Conservation (phyloP, 2,888 invertebrate species). For the Tortrix viridana region DNA sequence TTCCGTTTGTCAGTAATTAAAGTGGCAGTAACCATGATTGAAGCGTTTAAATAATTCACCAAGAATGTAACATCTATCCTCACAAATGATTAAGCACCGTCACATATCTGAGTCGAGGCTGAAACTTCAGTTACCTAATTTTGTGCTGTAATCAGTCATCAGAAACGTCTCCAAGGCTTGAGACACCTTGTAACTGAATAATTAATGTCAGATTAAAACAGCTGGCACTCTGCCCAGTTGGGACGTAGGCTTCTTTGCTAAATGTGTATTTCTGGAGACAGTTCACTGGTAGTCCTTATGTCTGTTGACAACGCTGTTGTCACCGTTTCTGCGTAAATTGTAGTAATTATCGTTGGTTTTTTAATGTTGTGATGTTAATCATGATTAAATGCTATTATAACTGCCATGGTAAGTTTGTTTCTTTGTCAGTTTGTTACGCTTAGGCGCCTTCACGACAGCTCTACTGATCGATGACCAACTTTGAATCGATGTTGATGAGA, state of each 20-base stretch:
- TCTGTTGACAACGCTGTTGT: slow-evolving; percentile 3
- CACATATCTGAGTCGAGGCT: slow-evolving; percentile 10
- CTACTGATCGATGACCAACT: too few species aligned
- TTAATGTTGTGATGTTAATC: not conserved
- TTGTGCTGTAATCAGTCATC: slow-evolving; percentile 30
- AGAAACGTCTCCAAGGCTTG: slow-evolving; percentile 6
- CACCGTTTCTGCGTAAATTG: not conserved
- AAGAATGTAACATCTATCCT: slow-evolving; percentile 19
- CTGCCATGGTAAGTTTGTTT: too few species aligned
- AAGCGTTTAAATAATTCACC: not conserved
- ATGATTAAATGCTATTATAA: too few species aligned
- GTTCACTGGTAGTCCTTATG: not conserved
- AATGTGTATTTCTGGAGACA: slow-evolving; percentile 11
- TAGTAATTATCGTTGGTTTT: not conserved
- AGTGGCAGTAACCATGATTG: not conserved
- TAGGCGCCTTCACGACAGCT: too few species aligned
- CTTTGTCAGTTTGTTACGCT: too few species aligned
- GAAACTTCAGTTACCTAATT: slow-evolving; percentile 26
- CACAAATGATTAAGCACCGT: slow-evolving; percentile 11
- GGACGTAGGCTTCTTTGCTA: slow-evolving; percentile 41
- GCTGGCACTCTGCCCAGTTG: slow-evolving; percentile 46
- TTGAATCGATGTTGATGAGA: too few species aligned
- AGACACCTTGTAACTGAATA: slow-evolving; percentile 36
- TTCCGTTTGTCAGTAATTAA: too few species aligned
- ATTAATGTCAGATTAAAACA: slow-evolving; percentile 49